These are phyloP conservation scores for Chaetodon auriga DNA, from an alignment of 2,113 vertebrate species.

Conservation along the genomic window DNA sequence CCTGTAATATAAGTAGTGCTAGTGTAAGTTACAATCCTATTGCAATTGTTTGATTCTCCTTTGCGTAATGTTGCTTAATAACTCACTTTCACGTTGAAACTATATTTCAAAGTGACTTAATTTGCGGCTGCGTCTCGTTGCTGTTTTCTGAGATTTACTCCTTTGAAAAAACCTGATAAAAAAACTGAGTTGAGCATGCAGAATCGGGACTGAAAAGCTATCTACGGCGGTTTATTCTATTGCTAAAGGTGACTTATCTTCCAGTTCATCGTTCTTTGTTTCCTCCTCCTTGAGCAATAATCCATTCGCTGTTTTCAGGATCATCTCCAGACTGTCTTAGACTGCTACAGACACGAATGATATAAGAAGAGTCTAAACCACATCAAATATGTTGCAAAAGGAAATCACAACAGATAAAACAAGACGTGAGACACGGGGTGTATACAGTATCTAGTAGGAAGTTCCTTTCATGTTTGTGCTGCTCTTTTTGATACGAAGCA, in stretches of 20 bases:
- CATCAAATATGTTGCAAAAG: not conserved
- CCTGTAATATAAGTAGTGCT: not conserved
- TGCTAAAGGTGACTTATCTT: not conserved
- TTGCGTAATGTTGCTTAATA: not conserved
- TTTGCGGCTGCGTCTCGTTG: not conserved
- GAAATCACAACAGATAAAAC: not conserved
- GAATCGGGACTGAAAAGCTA: not conserved
- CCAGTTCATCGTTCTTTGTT: not conserved
- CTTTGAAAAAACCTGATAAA: not conserved
- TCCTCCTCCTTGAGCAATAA: constrained; percentile 1
- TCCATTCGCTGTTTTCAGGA: not conserved
- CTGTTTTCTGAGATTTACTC: not conserved
- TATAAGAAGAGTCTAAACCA: not conserved
- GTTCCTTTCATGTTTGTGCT: not conserved
- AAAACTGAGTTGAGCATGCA: not conserved
- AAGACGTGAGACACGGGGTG: not conserved
- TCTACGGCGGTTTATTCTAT: not conserved
- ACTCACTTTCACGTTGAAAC: not conserved
- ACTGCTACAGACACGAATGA: not conserved
- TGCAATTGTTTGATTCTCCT: not conserved
- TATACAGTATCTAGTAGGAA: not conserved
- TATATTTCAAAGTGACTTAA: not conserved
- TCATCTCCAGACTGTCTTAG: not conserved
- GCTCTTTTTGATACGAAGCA: not conserved
- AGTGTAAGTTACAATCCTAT: not conserved